Conservation (phyloP, 2,888 invertebrate species). For the Xiphydria camelus region DNA sequence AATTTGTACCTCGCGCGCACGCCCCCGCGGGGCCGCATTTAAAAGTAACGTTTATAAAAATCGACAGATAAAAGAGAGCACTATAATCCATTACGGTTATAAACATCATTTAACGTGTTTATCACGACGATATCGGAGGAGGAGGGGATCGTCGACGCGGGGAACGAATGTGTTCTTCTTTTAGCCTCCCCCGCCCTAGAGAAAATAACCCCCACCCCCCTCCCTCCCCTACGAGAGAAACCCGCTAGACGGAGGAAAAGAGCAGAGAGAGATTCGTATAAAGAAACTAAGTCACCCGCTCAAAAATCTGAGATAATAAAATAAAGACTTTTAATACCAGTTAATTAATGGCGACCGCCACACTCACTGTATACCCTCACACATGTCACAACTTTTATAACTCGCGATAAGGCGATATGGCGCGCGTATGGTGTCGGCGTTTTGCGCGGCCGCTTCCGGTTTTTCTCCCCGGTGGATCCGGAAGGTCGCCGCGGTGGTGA, state of each 20-base stretch:
- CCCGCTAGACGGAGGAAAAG: background rate
- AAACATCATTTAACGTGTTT: conserved; percentile 6
- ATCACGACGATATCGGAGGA: conserved; percentile 11
- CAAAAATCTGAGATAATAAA: conserved; percentile 54
- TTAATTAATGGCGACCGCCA: conserved; percentile 38
- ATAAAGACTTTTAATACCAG: conserved; percentile 55
- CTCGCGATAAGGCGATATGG: no score
- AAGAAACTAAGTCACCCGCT: conserved; percentile 43
- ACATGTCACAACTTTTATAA: no score
- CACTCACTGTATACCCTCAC: conserved; percentile 12
- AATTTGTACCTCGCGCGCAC: conserved; percentile 41
- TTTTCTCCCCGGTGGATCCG: no score
- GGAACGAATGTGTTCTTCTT: conserved; percentile 27
- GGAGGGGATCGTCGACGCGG: conserved; percentile 11
- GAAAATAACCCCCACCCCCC: background rate
- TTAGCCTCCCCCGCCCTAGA: conserved; percentile 13
- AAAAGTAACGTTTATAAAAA: conserved; percentile 38
- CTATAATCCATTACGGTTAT: conserved; percentile 19
- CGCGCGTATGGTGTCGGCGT: no score
- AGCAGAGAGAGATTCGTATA: conserved; percentile 13
- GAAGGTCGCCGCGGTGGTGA: no score
- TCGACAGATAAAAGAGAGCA: conserved; percentile 21
- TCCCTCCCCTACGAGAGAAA: no score
- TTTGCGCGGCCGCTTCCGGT: no score
- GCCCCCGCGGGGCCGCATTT: conserved; percentile 34